These are phyloP conservation scores for Phoeniculus purpureus DNA, from an alignment of 2,797 vertebrate genomes.

Conservation along the genomic window DNA sequence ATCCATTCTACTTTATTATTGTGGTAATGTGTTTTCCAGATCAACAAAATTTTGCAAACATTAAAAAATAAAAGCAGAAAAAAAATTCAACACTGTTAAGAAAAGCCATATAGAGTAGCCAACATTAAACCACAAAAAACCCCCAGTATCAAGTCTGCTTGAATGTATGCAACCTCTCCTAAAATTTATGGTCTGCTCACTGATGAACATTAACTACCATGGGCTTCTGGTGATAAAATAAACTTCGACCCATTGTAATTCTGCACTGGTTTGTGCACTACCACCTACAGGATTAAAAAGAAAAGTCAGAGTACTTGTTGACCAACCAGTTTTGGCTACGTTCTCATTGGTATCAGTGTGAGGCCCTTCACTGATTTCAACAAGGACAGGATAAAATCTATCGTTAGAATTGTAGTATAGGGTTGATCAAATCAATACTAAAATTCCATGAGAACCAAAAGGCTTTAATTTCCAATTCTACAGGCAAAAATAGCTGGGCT, in stretches of 20 bases:
- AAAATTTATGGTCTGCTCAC: slow-evolving; percentile 54
- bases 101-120: neutral
- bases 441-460: slow-evolving; percentile 51
- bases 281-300: neutral
- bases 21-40: neutral
- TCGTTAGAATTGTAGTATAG: neutral
- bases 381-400: neutral
- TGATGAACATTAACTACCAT: slow-evolving; percentile 58
- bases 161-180: slow-evolving; percentile 45
- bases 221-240: slow-evolving; percentile 42
- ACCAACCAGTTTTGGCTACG: neutral
- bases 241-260: slow-evolving; percentile 33
- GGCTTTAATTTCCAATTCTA: slow-evolving; percentile 4
- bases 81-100: neutral
- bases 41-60: neutral
- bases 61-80: slow-evolving; percentile 3
- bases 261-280: slow-evolving; percentile 21
- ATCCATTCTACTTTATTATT: slow-evolving; percentile 10
- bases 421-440: slow-evolving; percentile 49
- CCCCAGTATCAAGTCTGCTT: neutral
- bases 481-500: slow-evolving; percentile 12
- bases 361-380: neutral
- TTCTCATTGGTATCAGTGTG: neutral
- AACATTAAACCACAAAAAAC: neutral
- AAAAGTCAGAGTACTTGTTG: neutral